phyloP scores from a whole-genome alignment of 2,113 vertebrate species.

The Cairina moschata region DNA sequence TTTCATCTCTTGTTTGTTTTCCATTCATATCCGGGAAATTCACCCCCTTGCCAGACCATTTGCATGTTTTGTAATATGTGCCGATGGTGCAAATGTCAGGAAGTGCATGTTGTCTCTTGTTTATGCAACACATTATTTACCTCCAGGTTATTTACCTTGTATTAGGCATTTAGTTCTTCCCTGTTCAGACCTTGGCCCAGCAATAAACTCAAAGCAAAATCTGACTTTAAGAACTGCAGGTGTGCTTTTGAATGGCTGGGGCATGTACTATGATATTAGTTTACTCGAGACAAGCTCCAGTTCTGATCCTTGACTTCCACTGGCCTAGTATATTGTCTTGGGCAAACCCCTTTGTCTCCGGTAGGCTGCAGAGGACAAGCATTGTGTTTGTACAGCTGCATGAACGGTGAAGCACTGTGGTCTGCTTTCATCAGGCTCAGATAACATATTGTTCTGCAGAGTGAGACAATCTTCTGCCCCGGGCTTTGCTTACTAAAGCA shows the following conservation, averaged over 20 bases:
- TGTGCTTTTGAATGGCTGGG: background rate
- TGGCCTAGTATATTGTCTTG: background rate
- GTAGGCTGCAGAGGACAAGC: background rate
- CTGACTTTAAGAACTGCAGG: background rate
- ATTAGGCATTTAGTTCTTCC: background rate
- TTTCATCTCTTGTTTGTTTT: slow-evolving; percentile 36
- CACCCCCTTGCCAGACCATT: background rate
- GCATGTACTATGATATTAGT: background rate
- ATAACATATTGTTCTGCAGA: background rate
- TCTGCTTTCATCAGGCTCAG: background rate
- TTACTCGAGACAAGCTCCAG: background rate
- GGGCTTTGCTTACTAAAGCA: background rate
- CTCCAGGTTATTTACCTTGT: slow-evolving; percentile 9
- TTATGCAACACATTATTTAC: background rate
- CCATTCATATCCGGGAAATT: background rate
- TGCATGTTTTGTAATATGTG: slow-evolving; percentile 35
- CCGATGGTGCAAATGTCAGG: background rate
- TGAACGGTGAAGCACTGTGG: accelerated
- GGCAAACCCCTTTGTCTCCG: background rate
- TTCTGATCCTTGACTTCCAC: background rate
- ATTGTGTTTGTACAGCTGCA: slow-evolving; percentile 26
- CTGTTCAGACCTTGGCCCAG: background rate
- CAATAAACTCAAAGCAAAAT: background rate
- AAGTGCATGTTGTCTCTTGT: background rate
- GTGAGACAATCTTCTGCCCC: background rate